A percentile compares a stretch with the other conserved stretches of the same genome.
These are phyloP conservation scores for Cosmia trapezina DNA, from an alignment of 2,888 invertebrate species.

Conservation along the genomic window DNA sequence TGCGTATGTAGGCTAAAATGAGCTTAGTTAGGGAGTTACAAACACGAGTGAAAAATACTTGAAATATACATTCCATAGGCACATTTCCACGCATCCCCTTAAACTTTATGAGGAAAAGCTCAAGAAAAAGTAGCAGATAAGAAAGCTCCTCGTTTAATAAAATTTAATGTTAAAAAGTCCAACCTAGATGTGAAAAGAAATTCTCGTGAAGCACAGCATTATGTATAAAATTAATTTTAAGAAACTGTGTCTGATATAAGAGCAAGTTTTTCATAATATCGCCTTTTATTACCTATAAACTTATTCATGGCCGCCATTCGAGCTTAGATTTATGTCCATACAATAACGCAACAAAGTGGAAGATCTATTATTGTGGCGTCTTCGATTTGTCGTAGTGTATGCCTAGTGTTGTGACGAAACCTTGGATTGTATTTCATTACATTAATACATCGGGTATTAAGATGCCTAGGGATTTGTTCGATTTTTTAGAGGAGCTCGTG, in stretches of 20 bases:
- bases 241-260: conserved; percentile 35
- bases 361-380: conserved; percentile 13
- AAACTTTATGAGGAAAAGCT: conserved; percentile 53
- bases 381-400: conserved; percentile 27
- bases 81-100: conserved; percentile 35
- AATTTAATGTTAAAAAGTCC: conserved; percentile 58
- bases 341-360: conserved; percentile 22
- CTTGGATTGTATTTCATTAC: conserved; percentile 1
- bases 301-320: conserved; percentile 39
- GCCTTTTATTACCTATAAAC: conserved; percentile 47
- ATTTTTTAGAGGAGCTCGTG: background rate
- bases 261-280: conserved; percentile 43
- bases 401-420: background rate
- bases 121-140: conserved; percentile 39
- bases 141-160: conserved; percentile 53
- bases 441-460: background rate
- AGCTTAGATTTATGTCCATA: conserved; percentile 33
- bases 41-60: conserved; percentile 26
- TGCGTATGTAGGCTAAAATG: conserved; percentile 16
- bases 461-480: background rate
- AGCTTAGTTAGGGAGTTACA: conserved; percentile 43
- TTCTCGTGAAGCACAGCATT: conserved; percentile 48
- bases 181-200: conserved; percentile 45
- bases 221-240: conserved; percentile 59
- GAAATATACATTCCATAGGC: conserved; percentile 26